Evolutionary conservation across 92 coral and sea anemone genomes (phyloP).

Genomic region (Porites evermanni): DNA sequence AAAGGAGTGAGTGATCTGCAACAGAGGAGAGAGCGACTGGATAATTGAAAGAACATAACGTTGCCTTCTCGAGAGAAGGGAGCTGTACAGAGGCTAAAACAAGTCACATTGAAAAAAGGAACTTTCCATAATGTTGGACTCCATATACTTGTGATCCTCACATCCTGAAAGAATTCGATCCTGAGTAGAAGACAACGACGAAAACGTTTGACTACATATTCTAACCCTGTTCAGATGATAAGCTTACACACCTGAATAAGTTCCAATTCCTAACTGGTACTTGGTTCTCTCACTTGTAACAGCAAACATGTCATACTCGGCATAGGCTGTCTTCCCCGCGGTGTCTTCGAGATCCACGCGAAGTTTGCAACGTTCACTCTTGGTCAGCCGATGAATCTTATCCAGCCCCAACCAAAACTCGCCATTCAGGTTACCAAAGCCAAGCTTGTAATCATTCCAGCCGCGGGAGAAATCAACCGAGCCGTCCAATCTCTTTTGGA

Average conservation of each 20-base stretch:
- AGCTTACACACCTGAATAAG: background rate
- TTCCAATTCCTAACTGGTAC: constrained; percentile 19
- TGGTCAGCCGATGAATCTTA: constrained; percentile 19
- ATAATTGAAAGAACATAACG: too few species aligned
- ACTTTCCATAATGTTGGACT: too few species aligned
- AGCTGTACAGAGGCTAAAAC: too few species aligned
- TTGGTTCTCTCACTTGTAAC: constrained; percentile 12
- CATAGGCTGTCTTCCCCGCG: constrained; percentile 12
- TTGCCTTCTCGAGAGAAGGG: too few species aligned
- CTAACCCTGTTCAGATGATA: background rate
- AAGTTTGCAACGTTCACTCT: background rate
- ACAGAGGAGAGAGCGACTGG: too few species aligned
- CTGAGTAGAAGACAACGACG: too few species aligned
- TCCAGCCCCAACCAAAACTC: constrained; percentile 46
- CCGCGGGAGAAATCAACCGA: constrained; percentile 65
- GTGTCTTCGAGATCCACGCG: constrained; percentile 33
- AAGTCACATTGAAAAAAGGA: too few species aligned
- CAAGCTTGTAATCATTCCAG: constrained; percentile 61
- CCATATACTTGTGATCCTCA: too few species aligned
- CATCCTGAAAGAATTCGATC: too few species aligned
- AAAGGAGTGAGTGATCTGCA: too few species aligned
- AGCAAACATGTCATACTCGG: constrained; percentile 22
- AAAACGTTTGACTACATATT: too few species aligned
- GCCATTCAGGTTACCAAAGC: constrained; percentile 42
- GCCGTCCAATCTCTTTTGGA: background rate